Evolutionary conservation across 2,113 vertebrate species (phyloP).

Genomic region (Mesoclemmys tuberculata): DNA sequence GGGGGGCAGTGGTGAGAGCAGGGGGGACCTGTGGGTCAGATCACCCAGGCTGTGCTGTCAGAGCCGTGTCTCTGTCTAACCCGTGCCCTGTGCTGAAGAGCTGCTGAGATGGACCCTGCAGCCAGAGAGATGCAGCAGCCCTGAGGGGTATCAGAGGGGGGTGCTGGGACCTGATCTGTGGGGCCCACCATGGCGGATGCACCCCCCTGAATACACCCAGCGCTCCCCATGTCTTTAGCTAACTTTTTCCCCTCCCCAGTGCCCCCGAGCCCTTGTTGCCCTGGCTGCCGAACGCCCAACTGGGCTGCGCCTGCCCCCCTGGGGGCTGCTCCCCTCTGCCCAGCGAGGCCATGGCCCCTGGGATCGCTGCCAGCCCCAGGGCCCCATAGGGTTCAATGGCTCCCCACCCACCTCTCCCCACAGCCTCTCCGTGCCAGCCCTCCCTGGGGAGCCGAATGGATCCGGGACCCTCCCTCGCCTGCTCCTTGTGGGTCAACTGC

Average conservation of each 20-base stretch:
- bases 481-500: background rate
- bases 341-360: background rate
- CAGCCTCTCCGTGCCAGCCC: background rate
- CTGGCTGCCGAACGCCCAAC: background rate
- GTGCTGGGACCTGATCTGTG: too few relatives aligned
- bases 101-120: background rate
- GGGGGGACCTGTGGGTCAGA: background rate
- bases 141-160: too few relatives aligned
- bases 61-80: background rate
- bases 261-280: background rate
- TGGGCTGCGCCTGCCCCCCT: background rate
- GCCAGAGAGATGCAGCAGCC: background rate
- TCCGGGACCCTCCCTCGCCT: background rate
- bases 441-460: background rate
- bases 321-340: too few relatives aligned
- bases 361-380: too few relatives aligned
- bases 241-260: background rate
- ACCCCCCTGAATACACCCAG: background rate
- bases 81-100: too few relatives aligned
- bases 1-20: background rate
- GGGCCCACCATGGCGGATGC: background rate
- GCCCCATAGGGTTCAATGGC: background rate
- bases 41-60: background rate
- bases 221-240: slow-evolving; percentile 29
- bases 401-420: background rate